Conservation (phyloP, 2,888 invertebrate genomes). For the Synergus gifuensis region DNA sequence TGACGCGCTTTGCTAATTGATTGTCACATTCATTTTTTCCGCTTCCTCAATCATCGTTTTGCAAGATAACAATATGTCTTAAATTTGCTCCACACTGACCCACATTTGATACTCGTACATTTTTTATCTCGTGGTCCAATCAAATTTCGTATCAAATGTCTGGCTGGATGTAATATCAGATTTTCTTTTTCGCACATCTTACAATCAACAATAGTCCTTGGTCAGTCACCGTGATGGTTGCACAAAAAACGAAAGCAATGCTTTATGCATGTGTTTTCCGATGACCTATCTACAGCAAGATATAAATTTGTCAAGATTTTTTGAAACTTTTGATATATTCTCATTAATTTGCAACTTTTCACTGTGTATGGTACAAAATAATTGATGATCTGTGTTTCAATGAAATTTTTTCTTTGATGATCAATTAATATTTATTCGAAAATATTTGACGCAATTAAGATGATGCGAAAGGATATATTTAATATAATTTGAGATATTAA, state of each 20-base stretch:
- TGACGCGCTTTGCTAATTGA: slow-evolving; percentile 29
- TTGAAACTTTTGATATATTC: neutral
- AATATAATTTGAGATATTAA: no score
- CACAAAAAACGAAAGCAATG: neutral
- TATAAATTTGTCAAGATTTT: neutral
- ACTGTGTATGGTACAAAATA: neutral
- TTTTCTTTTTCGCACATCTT: neutral
- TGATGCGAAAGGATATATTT: no score
- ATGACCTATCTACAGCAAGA: neutral
- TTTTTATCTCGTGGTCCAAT: neutral
- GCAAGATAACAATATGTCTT: neutral
- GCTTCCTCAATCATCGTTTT: neutral
- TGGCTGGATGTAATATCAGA: neutral
- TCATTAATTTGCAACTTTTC: neutral
- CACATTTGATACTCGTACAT: neutral
- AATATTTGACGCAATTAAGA: no score
- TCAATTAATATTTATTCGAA: no score
- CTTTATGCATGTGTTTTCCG: neutral
- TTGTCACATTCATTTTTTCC: neutral
- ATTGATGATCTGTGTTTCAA: no score
- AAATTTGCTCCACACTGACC: neutral
- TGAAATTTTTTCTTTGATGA: neutral
- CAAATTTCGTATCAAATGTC: neutral
- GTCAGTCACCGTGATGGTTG: neutral
- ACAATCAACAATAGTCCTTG: neutral